These are phyloP conservation scores for Odontophorus gujanensis DNA, from an alignment of 2,113 vertebrate species.

Conservation along the genomic window DNA sequence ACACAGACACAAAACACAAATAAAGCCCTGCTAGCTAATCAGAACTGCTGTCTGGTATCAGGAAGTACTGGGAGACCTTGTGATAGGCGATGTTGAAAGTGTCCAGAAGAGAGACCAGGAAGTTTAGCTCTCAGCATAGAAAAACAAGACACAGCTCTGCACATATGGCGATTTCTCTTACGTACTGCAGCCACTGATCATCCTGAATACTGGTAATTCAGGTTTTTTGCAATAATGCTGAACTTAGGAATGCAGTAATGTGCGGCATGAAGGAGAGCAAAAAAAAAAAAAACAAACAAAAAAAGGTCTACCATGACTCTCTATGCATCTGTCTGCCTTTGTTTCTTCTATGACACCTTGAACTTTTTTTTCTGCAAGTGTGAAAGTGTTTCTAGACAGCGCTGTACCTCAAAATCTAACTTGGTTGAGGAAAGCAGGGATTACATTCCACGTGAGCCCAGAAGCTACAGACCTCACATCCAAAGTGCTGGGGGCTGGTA, in stretches of 20 bases:
- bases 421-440: not conserved
- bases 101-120: not conserved
- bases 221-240: not conserved
- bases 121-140: not conserved
- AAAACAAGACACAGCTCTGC: not conserved
- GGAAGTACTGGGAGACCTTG: not conserved
- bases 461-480: not conserved
- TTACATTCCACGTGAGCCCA: fast-evolving
- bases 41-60: not conserved
- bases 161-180: not conserved
- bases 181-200: not conserved
- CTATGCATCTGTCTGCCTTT: not conserved
- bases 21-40: not conserved
- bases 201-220: not conserved
- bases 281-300: not conserved
- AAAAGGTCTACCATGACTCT: not conserved
- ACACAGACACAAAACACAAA: not conserved
- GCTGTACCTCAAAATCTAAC: no score
- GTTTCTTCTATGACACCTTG: not conserved
- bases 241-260: not conserved
- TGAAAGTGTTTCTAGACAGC: not conserved
- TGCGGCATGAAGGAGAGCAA: not conserved
- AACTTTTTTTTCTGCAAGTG: not conserved
- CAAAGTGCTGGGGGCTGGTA: not conserved
- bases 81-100: not conserved